Conservation (phyloP, 2,113 vertebrate genomes). For the Paraplagusia blochii region DNA sequence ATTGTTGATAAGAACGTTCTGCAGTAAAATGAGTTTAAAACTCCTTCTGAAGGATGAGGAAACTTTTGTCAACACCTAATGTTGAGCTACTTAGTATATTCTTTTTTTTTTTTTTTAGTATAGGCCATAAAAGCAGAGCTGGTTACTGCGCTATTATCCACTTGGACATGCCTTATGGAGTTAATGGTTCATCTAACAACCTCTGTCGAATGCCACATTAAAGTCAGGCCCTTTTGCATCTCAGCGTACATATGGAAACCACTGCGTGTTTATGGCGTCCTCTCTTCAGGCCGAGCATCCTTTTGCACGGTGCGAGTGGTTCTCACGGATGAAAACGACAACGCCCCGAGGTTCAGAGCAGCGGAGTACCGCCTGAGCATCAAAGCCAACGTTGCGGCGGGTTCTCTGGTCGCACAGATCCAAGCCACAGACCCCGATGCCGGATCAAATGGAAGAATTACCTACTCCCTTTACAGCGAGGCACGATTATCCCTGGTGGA, state of each 20-base stretch:
- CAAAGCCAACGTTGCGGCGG: slow-evolving; percentile 90
- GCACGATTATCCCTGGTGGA: slow-evolving; percentile 87
- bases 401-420: slow-evolving; percentile 91
- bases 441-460: slow-evolving; percentile 87
- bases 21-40: no score
- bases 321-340: slow-evolving; percentile 94
- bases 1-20: no score
- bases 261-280: neutral
- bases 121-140: no score
- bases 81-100: no score
- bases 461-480: slow-evolving; percentile 93
- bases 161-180: no score
- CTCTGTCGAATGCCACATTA: no score
- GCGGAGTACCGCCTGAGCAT: slow-evolving; percentile 92
- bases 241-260: neutral
- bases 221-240: no score
- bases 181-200: no score
- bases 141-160: no score
- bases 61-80: no score
- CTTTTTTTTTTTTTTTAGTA: no score
- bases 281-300: slow-evolving; percentile 75
- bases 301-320: slow-evolving; percentile 92
- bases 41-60: no score
- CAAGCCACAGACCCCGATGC: slow-evolving; percentile 90
- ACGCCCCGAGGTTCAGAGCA: slow-evolving; percentile 85